Conservation (phyloP, 2,888 invertebrate species). For the Agrilus cyanescens region DNA sequence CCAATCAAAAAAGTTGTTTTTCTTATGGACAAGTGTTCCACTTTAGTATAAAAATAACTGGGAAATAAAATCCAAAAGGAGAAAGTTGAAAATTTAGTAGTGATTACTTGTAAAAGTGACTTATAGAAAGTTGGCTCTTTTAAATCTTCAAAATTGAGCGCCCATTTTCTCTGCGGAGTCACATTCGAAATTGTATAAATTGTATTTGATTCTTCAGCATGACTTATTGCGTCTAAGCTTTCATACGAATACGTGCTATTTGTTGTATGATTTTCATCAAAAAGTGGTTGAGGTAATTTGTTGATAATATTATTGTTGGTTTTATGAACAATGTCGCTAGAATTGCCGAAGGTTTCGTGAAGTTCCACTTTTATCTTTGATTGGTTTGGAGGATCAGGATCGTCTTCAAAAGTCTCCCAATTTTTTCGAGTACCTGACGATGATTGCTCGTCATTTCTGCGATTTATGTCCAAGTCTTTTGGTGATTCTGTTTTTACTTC, state of each 20-base stretch:
- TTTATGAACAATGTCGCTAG: not conserved
- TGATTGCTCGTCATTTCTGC: no score
- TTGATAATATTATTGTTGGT: not conserved
- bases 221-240: constrained; percentile 38
- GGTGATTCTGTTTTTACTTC: no score
- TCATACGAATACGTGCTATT: not conserved
- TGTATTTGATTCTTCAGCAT: constrained; percentile 22
- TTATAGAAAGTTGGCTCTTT: constrained; percentile 39
- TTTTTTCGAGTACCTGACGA: constrained; percentile 3
- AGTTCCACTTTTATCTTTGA: constrained; percentile 1
- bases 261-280: constrained; percentile 6
- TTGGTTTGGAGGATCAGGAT: constrained; percentile 4
- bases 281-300: constrained; percentile 7
- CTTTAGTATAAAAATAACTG: constrained; percentile 34
- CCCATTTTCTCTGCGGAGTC: not conserved
- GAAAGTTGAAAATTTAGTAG: constrained; percentile 42
- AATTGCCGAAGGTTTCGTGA: not conserved
- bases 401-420: constrained; percentile 26
- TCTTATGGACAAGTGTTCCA: constrained; percentile 21
- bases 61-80: constrained; percentile 43
- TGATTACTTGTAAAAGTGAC: constrained; percentile 41
- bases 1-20: constrained; percentile 25
- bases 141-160: constrained; percentile 17
- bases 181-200: not conserved
- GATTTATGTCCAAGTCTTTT: no score